These are phyloP conservation scores for Torymus texanus DNA, from an alignment of 2,888 invertebrate species.

Conservation along the genomic window DNA sequence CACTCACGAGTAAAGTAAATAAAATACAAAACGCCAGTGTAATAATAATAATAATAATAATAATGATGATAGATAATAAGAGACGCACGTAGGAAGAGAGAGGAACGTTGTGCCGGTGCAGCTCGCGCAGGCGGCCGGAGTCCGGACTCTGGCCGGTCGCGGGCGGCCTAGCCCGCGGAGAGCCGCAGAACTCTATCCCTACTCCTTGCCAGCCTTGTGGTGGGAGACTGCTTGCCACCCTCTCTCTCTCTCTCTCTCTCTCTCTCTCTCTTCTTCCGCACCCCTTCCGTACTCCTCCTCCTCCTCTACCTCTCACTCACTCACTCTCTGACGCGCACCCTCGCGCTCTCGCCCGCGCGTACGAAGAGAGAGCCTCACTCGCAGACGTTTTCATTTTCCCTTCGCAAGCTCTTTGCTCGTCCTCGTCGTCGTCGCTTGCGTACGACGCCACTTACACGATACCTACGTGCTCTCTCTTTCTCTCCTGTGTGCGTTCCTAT, in stretches of 20 bases:
- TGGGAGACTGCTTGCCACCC: neutral
- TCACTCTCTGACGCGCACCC: no score
- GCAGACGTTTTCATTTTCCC: constrained; percentile 49
- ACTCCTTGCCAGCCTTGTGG: neutral
- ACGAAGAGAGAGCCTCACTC: neutral
- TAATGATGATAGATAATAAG: neutral
- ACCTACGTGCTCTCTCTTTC: no score
- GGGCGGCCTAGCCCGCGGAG: constrained; percentile 34
- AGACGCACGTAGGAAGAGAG: neutral
- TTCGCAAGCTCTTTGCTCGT: no score
- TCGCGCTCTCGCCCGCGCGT: no score
- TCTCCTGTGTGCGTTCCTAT: no score
- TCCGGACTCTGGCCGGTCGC: constrained; percentile 44
- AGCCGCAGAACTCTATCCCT: constrained; percentile 40
- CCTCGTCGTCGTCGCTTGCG: constrained; percentile 57
- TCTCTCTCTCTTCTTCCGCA: neutral
- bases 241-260: constrained; percentile 4
- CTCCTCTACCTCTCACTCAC: neutral
- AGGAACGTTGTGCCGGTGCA: neutral
- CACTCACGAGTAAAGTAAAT: no score
- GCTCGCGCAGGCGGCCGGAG: constrained; percentile 30
- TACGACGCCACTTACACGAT: no score
- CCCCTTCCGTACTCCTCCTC: neutral
- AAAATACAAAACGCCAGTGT: no score
- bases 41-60: neutral